These are phyloP conservation scores for Anguilla rostrata DNA, from an alignment of 2,113 vertebrate species.

Conservation along the genomic window DNA sequence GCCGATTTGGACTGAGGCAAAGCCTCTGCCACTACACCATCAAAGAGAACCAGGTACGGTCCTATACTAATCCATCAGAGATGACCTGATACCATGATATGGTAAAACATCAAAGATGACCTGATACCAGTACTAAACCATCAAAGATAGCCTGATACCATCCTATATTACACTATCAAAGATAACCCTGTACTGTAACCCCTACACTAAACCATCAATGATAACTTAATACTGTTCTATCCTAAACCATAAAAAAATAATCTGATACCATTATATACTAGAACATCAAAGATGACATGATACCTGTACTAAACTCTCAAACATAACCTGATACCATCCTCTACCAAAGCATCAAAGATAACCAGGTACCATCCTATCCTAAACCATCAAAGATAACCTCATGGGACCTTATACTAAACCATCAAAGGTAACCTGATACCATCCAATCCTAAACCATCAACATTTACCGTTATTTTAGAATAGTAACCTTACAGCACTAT, in stretches of 20 bases:
- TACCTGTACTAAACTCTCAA: not conserved
- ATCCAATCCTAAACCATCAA: too few species aligned
- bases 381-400: not conserved
- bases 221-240: constrained; percentile 33
- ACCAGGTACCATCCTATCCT: constrained; percentile 3
- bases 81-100: not conserved
- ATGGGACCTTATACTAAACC: not conserved
- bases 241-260: constrained; percentile 78
- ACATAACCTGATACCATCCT: not conserved
- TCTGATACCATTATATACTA: too few species aligned
- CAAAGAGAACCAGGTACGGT: constrained; percentile 86
- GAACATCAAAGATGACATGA: not conserved
- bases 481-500: too few species aligned
- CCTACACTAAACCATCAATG: not conserved
- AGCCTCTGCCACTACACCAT: constrained; percentile 97
- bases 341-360: not conserved
- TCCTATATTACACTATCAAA: not conserved
- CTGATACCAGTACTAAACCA: constrained; percentile 76
- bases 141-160: constrained; percentile 89
- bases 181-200: not conserved
- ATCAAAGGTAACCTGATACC: too few species aligned
- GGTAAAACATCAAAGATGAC: not conserved
- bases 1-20: constrained; percentile 90
- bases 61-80: not conserved
- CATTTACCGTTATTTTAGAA: too few species aligned